Evolutionary conservation across 2,797 vertebrate genomes (phyloP).

Genomic region (Coilia nasus): DNA sequence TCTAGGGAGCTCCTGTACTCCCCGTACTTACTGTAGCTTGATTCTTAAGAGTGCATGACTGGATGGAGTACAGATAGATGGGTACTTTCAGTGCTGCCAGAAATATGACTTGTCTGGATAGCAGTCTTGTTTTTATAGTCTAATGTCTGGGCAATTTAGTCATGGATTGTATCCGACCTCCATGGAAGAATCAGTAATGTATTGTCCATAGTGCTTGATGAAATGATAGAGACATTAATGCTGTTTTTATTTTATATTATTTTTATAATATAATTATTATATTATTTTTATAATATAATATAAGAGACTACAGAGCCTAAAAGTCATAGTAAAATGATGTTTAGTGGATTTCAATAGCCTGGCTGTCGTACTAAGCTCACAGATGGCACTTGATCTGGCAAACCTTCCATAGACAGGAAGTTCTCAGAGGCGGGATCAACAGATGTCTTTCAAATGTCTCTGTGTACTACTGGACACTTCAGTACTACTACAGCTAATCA

Average conservation of each 20-base stretch:
- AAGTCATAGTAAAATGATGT: no score
- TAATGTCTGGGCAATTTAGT: background rate
- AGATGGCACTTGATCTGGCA: no score
- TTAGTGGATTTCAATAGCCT: no score
- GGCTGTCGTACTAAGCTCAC: no score
- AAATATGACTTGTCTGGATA: background rate
- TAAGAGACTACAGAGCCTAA: no score
- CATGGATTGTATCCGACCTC: background rate
- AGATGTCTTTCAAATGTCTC: no score
- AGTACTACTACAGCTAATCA: no score
- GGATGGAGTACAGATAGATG: conserved; percentile 1
- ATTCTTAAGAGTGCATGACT: background rate
- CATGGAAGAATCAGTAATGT: background rate
- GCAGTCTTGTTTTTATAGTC: background rate
- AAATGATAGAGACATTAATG: background rate
- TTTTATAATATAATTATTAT: no score
- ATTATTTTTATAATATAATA: no score
- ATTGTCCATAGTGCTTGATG: background rate
- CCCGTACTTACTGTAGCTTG: background rate
- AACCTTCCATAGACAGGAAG: no score
- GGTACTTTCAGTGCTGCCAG: background rate
- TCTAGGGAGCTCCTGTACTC: conserved; percentile 8
- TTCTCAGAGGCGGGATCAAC: no score
- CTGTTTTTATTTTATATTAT: background rate
- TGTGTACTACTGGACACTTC: no score